phyloP scores from a whole-genome alignment of 2,888 invertebrate species.

The Pelosia muscerda region DNA sequence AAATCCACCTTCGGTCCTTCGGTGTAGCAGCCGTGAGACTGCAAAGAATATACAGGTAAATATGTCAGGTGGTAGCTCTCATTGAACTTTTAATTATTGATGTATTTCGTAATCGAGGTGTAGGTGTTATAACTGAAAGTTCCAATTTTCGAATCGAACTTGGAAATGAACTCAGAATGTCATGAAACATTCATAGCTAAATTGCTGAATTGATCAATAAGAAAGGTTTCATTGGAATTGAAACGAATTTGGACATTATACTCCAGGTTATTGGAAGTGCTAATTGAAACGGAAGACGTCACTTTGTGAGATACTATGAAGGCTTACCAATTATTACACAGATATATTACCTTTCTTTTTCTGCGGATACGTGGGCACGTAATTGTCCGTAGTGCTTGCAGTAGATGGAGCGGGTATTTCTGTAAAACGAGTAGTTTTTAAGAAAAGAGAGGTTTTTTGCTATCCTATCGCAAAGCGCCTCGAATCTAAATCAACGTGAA shows the following conservation, averaged over 20 bases:
- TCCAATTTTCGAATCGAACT: constrained; percentile 44
- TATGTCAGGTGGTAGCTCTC: constrained; percentile 65
- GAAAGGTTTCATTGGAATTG: constrained; percentile 66
- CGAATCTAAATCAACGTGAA: background rate
- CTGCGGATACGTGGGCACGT: constrained; percentile 86
- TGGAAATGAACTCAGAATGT: constrained; percentile 45
- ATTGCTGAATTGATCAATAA: constrained; percentile 55
- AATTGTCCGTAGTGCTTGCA: constrained; percentile 86
- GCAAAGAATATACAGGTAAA: constrained; percentile 73
- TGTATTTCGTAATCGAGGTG: constrained; percentile 55
- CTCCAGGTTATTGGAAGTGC: constrained; percentile 49
- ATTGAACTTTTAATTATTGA: constrained; percentile 68
- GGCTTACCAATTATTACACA: constrained; percentile 13
- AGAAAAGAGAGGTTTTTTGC: no score
- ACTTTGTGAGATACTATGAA: constrained; percentile 26
- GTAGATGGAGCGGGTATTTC: constrained; percentile 96
- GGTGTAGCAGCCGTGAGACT: constrained; percentile 62
- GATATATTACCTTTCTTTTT: constrained; percentile 88
- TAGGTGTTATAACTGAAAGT: constrained; percentile 66
- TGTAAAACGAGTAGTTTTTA: constrained; percentile 69
- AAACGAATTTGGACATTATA: constrained; percentile 57
- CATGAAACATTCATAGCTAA: constrained; percentile 69
- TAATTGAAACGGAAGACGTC: constrained; percentile 37
- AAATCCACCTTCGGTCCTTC: constrained; percentile 79
- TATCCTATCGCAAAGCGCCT: no score